Conservation (phyloP, 2,888 invertebrate genomes). For the Uloborus plumipes region DNA sequence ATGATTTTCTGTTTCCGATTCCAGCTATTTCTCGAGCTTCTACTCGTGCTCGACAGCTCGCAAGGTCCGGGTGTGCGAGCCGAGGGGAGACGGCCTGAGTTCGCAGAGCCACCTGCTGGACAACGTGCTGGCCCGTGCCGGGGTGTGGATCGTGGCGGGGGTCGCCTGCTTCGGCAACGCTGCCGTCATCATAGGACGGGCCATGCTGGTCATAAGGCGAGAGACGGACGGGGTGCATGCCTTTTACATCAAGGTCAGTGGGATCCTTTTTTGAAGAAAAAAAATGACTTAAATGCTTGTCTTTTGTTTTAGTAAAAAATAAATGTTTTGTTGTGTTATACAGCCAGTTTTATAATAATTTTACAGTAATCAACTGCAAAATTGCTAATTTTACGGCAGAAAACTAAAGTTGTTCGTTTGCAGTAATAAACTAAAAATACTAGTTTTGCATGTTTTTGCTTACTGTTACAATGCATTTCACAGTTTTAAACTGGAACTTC, state of each 20-base stretch:
- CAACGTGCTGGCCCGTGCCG: conserved; percentile 73
- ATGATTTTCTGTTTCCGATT: conserved; percentile 50
- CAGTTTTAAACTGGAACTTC: no score
- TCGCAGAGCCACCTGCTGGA: conserved; percentile 76
- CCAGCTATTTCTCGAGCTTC: conserved; percentile 77
- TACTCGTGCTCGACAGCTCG: conserved; percentile 75
- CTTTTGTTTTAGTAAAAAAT: no score
- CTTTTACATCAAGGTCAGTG: conserved; percentile 74
- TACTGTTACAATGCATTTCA: no score
- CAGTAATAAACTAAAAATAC: no score
- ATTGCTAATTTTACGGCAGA: no score
- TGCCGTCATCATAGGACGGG: conserved; percentile 75
- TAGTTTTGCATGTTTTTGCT: no score
- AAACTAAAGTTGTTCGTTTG: no score
- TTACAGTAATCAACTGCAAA: no score
- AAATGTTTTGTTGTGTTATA: no score
- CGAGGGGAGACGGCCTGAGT: conserved; percentile 77
- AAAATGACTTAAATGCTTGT: not conserved
- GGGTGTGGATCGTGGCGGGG: conserved; percentile 78
- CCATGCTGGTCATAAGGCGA: conserved; percentile 71
- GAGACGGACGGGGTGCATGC: conserved; percentile 77
- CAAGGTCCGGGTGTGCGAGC: conserved; percentile 76
- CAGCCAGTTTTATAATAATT: no score
- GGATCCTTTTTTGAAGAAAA: conserved; percentile 74
- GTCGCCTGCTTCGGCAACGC: conserved; percentile 76